These are phyloP conservation scores for Tribolium freemani DNA, from an alignment of 2,888 invertebrate species.

Conservation along the genomic window DNA sequence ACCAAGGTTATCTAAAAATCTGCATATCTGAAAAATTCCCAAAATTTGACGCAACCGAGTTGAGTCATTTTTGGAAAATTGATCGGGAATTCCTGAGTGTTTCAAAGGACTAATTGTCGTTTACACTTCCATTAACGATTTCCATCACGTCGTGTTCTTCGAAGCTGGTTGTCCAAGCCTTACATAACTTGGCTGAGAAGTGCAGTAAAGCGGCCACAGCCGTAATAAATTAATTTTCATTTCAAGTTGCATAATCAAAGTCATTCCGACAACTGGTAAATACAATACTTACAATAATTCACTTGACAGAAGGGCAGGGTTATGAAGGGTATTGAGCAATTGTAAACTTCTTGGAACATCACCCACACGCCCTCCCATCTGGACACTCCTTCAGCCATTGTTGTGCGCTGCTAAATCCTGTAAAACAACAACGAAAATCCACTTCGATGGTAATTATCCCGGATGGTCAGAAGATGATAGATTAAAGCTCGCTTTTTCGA, in stretches of 20 bases:
- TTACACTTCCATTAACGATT: slow-evolving; percentile 2
- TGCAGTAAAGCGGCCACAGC: not conserved
- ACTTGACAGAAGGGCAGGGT: slow-evolving; percentile 38
- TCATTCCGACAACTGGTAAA: slow-evolving; percentile 24
- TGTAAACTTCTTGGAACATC: slow-evolving; percentile 36
- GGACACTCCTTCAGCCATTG: slow-evolving; percentile 40
- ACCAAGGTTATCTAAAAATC: not conserved
- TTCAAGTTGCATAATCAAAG: slow-evolving; percentile 27
- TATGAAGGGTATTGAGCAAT: slow-evolving; percentile 36
- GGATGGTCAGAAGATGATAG: slow-evolving; percentile 31
- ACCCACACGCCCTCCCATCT: slow-evolving; percentile 42
- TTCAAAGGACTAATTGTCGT: not conserved
- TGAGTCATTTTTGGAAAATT: no score
- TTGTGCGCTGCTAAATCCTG: slow-evolving; percentile 5
- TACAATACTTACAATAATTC: slow-evolving; percentile 22
- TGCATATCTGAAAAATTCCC: not conserved
- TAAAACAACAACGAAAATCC: slow-evolving; percentile 11
- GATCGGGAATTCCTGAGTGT: not conserved
- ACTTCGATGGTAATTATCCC: slow-evolving; percentile 29
- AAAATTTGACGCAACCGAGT: not conserved
- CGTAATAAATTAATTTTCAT: slow-evolving; percentile 30
- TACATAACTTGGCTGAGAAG: not conserved
- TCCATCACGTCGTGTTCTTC: slow-evolving; percentile 17
- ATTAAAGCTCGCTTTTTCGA: slow-evolving; percentile 34
- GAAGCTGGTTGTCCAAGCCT: not conserved